Evolutionary conservation across 2,888 invertebrate species (phyloP).

Genomic region (Folsomia candida): DNA sequence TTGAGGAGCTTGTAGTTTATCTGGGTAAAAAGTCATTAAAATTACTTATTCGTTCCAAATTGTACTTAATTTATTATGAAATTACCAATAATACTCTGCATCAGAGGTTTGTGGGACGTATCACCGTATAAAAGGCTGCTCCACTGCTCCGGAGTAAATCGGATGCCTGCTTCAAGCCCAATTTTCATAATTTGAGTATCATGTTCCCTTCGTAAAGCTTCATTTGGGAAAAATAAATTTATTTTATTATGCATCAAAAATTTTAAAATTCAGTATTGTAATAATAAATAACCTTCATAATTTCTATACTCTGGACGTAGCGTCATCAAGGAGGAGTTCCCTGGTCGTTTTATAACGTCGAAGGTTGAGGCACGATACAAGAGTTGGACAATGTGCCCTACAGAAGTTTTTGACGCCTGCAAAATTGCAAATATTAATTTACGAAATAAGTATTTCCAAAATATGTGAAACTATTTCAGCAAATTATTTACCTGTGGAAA

Average conservation of each 20-base stretch:
- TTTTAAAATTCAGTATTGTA: neutral
- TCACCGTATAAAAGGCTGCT: conserved; percentile 94
- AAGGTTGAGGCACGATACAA: conserved; percentile 97
- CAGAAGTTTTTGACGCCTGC: conserved; percentile 30
- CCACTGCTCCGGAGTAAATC: conserved; percentile 99
- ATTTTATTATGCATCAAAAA: neutral
- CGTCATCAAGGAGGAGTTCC: conserved; percentile 97
- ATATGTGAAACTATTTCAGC: neutral
- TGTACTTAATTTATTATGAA: neutral
- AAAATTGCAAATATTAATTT: conserved; percentile 5
- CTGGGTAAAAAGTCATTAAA: conserved; percentile 21
- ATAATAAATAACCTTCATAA: conserved; percentile 61
- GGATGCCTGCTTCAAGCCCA: conserved; percentile 91
- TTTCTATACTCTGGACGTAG: conserved; percentile 93
- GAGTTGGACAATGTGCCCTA: conserved; percentile 87
- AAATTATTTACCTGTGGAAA: conserved; percentile 68
- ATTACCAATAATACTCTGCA: conserved; percentile 91
- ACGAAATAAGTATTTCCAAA: conserved; percentile 1
- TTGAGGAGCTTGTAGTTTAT: conserved; percentile 45
- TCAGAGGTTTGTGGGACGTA: conserved; percentile 90
- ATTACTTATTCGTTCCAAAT: neutral
- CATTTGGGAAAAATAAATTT: conserved; percentile 57
- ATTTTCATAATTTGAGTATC: conserved; percentile 99
- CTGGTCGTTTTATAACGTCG: conserved; percentile 94
- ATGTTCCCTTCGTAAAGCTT: conserved; percentile 87